Percentiles rank a stretch among this genome's conserved stretches.
Conservation (phyloP, 2,888 invertebrate genomes). For the Volucella inflata region DNA sequence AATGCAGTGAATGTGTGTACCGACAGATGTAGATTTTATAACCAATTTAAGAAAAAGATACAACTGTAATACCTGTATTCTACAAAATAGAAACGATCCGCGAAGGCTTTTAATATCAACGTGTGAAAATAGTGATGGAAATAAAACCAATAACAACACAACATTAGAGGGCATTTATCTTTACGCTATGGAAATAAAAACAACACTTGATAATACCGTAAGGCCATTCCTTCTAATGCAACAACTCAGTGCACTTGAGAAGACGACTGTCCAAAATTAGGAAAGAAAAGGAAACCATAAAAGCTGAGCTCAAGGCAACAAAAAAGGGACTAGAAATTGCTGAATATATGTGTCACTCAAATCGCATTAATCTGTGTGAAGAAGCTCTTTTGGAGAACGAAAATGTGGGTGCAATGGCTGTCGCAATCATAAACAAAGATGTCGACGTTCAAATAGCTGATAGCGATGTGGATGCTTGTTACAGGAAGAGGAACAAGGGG, state of each 20-base stretch:
- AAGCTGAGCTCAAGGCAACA: conserved; percentile 31
- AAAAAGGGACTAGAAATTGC: conserved; percentile 15
- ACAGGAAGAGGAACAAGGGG: too few species aligned
- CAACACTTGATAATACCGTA: conserved; percentile 11
- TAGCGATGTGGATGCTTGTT: too few species aligned
- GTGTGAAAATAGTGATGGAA: neutral
- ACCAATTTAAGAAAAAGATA: conserved; percentile 20
- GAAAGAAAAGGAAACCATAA: conserved; percentile 16
- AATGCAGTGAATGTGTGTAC: too few species aligned
- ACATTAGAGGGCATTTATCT: conserved; percentile 13
- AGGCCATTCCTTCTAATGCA: neutral
- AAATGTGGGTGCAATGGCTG: conserved; percentile 11
- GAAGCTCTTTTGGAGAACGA: conserved; percentile 20
- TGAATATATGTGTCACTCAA: conserved; percentile 20
- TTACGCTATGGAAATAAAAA: conserved; percentile 28
- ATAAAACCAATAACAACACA: neutral
- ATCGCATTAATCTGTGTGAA: conserved; percentile 16
- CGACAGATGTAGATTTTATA: conserved; percentile 15
- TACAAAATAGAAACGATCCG: conserved; percentile 34
- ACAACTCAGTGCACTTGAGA: too few species aligned
- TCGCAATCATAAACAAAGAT: too few species aligned
- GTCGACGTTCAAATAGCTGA: too few species aligned
- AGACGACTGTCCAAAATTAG: too few species aligned
- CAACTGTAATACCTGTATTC: conserved; percentile 17
- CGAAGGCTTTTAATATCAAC: conserved; percentile 20